phyloP scores from a whole-genome alignment of 2,797 vertebrate species.

The Toxotes lorentzi region DNA sequence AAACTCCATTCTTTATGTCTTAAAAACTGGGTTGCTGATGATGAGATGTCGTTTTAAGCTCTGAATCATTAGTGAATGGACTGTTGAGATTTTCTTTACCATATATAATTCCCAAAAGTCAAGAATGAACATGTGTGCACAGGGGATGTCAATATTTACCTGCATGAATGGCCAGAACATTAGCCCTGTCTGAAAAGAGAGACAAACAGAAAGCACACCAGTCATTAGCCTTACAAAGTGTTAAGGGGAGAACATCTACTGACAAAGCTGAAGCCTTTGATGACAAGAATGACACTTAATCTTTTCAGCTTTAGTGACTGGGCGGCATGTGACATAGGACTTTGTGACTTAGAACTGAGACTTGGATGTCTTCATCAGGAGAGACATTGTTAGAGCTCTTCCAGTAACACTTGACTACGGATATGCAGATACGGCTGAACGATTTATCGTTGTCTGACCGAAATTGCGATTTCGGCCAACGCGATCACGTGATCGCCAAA shows the following conservation, averaged over 20 bases:
- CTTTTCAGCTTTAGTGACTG: background rate
- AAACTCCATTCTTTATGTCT: background rate
- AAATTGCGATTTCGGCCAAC: too few species aligned
- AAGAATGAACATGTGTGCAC: background rate
- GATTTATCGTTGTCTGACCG: too few species aligned
- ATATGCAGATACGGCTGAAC: too few species aligned
- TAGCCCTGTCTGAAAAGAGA: conserved; percentile 88
- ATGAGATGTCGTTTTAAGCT: background rate
- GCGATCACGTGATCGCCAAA: too few species aligned
- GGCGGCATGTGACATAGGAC: background rate
- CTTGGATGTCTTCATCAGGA: background rate
- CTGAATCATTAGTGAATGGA: background rate
- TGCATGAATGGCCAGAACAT: conserved; percentile 95
- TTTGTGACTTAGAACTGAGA: background rate
- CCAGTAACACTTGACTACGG: background rate
- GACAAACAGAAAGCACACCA: conserved; percentile 28
- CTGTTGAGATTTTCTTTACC: background rate
- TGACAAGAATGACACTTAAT: background rate
- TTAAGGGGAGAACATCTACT: background rate
- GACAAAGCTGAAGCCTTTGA: background rate
- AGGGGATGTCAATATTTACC: conserved; percentile 80
- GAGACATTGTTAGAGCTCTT: background rate
- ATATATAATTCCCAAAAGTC: background rate
- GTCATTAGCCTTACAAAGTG: background rate
- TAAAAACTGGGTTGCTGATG: background rate